These are phyloP conservation scores for Rhizoglyphus robini DNA, from an alignment of 1,140 invertebrate species.

Conservation along the genomic window DNA sequence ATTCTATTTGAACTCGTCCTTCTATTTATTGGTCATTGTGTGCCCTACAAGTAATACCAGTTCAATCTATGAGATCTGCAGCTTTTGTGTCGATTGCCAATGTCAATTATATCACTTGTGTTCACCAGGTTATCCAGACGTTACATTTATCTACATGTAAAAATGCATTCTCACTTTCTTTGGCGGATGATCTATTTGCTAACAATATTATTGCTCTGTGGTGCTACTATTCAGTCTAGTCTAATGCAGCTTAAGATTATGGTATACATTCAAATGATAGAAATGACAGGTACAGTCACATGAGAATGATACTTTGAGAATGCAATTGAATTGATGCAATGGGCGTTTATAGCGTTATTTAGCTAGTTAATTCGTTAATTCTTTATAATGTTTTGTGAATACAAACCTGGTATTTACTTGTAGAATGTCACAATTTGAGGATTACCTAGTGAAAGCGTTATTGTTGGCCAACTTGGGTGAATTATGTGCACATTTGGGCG, in stretches of 20 bases:
- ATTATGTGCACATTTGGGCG: not conserved
- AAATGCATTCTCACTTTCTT: not conserved
- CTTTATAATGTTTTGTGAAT: not conserved
- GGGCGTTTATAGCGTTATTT: too few relatives aligned
- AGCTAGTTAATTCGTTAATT: too few relatives aligned
- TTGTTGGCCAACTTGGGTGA: not conserved
- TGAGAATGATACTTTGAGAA: not conserved
- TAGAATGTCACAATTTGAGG: not conserved
- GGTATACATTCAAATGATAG: not conserved
- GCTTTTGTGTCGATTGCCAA: too few relatives aligned
- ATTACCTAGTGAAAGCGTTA: conserved; percentile 1
- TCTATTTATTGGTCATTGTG: too few relatives aligned
- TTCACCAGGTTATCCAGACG: too few relatives aligned
- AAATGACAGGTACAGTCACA: conserved; percentile 8
- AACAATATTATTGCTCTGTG: not conserved
- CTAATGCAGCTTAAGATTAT: not conserved
- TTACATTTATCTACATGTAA: not conserved
- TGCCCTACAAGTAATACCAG: too few relatives aligned
- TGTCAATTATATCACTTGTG: too few relatives aligned
- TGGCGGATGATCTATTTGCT: not conserved
- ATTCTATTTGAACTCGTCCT: too few relatives aligned
- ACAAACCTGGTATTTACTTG: not conserved
- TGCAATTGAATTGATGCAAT: not conserved
- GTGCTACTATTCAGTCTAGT: not conserved
- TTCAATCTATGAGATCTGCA: too few relatives aligned